Evolutionary conservation across 2,113 vertebrate species (phyloP), one percentile per base, ranked within the genome.

Genomic region (Saguinus midas): DNA sequence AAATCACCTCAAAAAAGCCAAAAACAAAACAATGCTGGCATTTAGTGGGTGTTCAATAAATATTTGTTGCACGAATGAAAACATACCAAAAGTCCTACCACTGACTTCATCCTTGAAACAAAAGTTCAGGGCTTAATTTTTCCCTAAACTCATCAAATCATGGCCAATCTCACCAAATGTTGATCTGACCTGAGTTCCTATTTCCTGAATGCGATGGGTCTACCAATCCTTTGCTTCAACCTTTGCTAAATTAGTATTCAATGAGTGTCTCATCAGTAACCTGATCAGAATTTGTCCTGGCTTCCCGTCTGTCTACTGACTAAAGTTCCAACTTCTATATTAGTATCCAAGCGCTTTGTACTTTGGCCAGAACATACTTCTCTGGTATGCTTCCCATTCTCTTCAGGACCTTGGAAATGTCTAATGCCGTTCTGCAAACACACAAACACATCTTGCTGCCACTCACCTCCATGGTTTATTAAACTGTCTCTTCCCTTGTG

Each of bases 121-220:
- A 48, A 83, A 95, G 18, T 32, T 90, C 23, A 21, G 43, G n/a
- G 43, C 37, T 87, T 85, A 35, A 40, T 90, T 72, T 91, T 86
- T 52, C 32, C 81, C 57, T 61, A 90, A 86, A 83, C n/a, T 61
- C 40, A 61, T 43, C 43, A 86, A 57, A 58, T 95, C 52, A 45
- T 11, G 87, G 79, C 32, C 25, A 80, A 20, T 82, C 45, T 96
- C 45, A 48, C 9, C 21, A 82, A 94, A 73, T 7, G 23, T 2
- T 84, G 52, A 72, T 76, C 45, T 86, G 48, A 93, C 25, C 37
- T 21, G 90, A 70, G 18, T 52, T 85, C 35, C 25, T 0, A 52
- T 29, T 85, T 95, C 58, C 43, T 92, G n/a, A 93, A 79, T 96
- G 37, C 86, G 50, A 90, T 25, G 40, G 45, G 50, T 68, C 50